These are phyloP conservation scores for Talpa occidentalis DNA, from an alignment of 2,113 vertebrate species.

Conservation along the genomic window DNA sequence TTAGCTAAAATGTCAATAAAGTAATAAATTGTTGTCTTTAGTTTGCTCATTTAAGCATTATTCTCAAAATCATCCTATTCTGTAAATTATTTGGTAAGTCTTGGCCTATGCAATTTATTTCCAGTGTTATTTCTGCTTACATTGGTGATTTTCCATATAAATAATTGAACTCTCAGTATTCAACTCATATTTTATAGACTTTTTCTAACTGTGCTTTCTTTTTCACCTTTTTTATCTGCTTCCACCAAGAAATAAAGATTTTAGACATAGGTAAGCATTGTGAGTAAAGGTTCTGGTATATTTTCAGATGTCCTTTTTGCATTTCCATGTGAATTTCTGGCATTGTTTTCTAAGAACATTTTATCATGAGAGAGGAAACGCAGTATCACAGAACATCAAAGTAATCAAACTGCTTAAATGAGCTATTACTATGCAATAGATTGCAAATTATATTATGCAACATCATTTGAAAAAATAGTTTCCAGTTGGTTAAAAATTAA, in stretches of 20 bases:
- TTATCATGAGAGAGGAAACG: constrained; percentile 51
- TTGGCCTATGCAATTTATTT: constrained; percentile 38
- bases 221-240: constrained; percentile 88
- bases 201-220: constrained; percentile 86
- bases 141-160: constrained; percentile 28
- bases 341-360: constrained; percentile 55
- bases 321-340: constrained; percentile 31
- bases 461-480: constrained; percentile 36
- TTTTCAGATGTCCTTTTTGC: constrained; percentile 79
- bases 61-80: constrained; percentile 20
- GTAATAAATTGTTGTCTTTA: background rate
- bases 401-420: background rate
- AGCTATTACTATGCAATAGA: background rate
- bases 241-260: constrained; percentile 99
- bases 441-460: background rate
- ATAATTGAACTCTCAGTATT: constrained; percentile 74
- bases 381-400: constrained; percentile 19
- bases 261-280: constrained; percentile 99
- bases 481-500: constrained; percentile 6
- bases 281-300: constrained; percentile 81
- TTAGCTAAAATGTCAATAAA: background rate
- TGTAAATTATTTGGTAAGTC: constrained; percentile 37
- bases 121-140: constrained; percentile 44
- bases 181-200: constrained; percentile 79
- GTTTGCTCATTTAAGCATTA: background rate